phyloP scores from a whole-genome alignment of 2,113 vertebrate genomes.

The Gallinago media region DNA sequence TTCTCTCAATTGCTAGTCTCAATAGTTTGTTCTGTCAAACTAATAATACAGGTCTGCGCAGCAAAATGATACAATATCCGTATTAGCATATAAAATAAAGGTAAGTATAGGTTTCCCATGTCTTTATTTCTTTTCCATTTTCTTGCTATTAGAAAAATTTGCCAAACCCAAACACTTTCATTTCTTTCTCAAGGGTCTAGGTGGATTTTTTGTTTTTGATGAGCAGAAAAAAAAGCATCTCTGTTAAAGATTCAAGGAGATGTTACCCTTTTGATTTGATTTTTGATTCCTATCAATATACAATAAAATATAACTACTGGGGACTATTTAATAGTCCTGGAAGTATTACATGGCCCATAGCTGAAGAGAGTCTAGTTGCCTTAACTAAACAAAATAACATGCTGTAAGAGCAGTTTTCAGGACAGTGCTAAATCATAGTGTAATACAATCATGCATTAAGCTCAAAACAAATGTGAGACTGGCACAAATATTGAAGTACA shows the following conservation, averaged over 20 bases:
- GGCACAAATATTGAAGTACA: slow-evolving; percentile 75
- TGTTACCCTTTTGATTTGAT: background rate
- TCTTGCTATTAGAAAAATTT: slow-evolving; percentile 47
- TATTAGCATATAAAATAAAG: slow-evolving; percentile 68
- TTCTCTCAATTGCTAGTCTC: slow-evolving; percentile 33
- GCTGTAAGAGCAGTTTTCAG: slow-evolving; percentile 67
- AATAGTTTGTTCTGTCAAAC: slow-evolving; percentile 52
- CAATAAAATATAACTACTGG: slow-evolving; percentile 33
- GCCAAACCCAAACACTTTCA: slow-evolving; percentile 51
- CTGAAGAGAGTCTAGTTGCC: slow-evolving; percentile 61
- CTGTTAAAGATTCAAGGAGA: background rate
- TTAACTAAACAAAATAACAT: slow-evolving; percentile 45
- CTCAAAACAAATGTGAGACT: slow-evolving; percentile 64
- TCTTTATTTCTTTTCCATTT: slow-evolving; percentile 71
- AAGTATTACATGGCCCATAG: slow-evolving; percentile 29
- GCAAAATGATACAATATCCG: slow-evolving; percentile 53
- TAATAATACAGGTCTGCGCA: slow-evolving; percentile 41
- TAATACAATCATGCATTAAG: slow-evolving; percentile 81
- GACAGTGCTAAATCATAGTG: slow-evolving; percentile 66
- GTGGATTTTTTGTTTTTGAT: slow-evolving; percentile 1
- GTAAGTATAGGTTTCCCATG: slow-evolving; percentile 55
- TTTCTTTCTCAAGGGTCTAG: slow-evolving; percentile 39
- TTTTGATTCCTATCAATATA: slow-evolving; percentile 35
- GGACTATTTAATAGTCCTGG: slow-evolving; percentile 34
- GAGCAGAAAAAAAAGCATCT: background rate